Percentiles rank a stretch among this genome's conserved stretches.
Evolutionary conservation across 2,888 invertebrate species (phyloP).

Genomic region (Scelioninae gen. 2): DNA sequence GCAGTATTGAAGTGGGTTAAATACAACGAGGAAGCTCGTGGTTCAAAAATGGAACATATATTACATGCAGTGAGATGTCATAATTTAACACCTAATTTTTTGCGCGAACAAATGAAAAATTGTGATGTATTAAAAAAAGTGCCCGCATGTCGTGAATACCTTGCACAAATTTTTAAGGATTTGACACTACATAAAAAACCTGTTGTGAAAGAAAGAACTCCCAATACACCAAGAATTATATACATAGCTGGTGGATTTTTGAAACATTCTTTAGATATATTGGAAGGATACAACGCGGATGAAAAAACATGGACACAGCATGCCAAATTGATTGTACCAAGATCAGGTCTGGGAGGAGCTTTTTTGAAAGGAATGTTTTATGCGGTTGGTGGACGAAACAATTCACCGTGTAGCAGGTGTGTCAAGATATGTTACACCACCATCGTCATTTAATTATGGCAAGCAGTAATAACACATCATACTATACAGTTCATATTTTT

Average conservation of each 20-base stretch:
- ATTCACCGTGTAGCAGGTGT: constrained; percentile 86
- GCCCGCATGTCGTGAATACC: constrained; percentile 91
- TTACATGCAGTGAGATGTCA: constrained; percentile 93
- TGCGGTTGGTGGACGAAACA: constrained; percentile 94
- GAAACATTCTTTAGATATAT: constrained; percentile 88
- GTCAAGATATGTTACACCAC: constrained; percentile 27
- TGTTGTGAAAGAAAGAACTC: constrained; percentile 89
- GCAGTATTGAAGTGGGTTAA: constrained; percentile 95
- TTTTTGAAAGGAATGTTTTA: constrained; percentile 92
- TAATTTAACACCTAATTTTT: constrained; percentile 92
- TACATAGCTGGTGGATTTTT: constrained; percentile 95
- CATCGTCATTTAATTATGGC: constrained; percentile 39
- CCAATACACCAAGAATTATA: constrained; percentile 91
- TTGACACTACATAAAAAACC: constrained; percentile 91
- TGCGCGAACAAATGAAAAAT: constrained; percentile 93
- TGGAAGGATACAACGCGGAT: constrained; percentile 92
- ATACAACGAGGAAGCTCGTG: constrained; percentile 89
- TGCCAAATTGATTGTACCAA: constrained; percentile 88
- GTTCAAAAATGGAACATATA: constrained; percentile 91
- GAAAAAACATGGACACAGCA: constrained; percentile 90
- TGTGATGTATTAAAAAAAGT: constrained; percentile 91
- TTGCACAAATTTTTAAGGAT: constrained; percentile 93
- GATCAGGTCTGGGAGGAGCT: constrained; percentile 91
- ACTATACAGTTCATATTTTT: not conserved
- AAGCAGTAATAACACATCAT: constrained; percentile 32